Conservation (phyloP, 2,888 invertebrate species). For the Drosophila aldrichi region DNA sequence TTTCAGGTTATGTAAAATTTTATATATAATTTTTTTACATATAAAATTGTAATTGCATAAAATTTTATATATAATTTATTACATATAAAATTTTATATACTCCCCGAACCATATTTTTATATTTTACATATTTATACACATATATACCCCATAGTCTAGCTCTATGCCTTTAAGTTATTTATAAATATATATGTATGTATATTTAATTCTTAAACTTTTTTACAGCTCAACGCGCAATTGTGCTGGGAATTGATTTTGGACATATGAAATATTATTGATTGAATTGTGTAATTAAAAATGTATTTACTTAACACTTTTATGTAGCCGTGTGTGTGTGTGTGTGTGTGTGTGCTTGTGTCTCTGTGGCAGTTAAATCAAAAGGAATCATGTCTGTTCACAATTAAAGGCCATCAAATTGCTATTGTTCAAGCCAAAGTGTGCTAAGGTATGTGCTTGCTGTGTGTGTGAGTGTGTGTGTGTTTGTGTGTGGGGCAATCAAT, state of each 20-base stretch:
- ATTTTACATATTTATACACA: too few species aligned
- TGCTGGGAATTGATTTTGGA: background rate
- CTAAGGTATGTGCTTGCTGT: background rate
- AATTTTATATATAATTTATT: too few species aligned
- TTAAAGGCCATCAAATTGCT: conserved; percentile 25
- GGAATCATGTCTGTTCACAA: conserved; percentile 27
- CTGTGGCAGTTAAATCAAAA: conserved; percentile 50
- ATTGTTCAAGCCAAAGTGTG: conserved; percentile 2
- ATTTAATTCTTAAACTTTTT: background rate
- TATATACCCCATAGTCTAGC: too few species aligned
- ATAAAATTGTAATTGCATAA: too few species aligned
- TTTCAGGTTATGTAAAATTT: too few species aligned
- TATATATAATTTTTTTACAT: too few species aligned
- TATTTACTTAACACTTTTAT: conserved; percentile 21
- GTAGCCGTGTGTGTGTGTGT: background rate
- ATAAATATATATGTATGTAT: background rate
- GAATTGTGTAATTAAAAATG: conserved; percentile 20
- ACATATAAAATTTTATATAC: too few species aligned
- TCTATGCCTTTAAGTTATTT: background rate
- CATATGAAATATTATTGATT: conserved; percentile 18
- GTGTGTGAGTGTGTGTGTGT: background rate
- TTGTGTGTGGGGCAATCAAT: conserved; percentile 61
- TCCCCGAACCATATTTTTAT: too few species aligned
- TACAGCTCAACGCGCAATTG: conserved; percentile 25
- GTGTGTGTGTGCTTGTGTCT: background rate